Percentiles rank a stretch among this genome's conserved stretches.
Conservation (phyloP, 2,113 vertebrate genomes). For the Podarcis raffonei region DNA sequence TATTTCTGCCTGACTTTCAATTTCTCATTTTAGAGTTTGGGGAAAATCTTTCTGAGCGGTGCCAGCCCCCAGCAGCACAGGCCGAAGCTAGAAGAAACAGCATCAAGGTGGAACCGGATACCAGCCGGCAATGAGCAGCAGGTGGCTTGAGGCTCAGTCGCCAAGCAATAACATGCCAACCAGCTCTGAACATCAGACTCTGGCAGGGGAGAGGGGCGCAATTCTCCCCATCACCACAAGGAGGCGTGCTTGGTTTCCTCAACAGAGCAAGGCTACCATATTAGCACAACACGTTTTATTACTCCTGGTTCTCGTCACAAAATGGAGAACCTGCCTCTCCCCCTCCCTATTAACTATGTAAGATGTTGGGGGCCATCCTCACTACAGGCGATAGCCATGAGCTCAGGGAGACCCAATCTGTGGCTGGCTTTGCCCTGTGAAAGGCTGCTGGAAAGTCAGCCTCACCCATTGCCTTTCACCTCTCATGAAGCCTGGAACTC, state of each 20-base stretch:
- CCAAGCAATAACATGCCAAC: conserved; percentile 70
- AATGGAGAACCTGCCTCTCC: background rate
- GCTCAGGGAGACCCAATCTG: conserved; percentile 23
- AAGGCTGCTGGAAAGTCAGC: background rate
- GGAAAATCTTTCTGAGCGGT: conserved; percentile 80
- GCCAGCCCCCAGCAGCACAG: conserved; percentile 65
- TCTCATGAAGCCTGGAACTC: background rate
- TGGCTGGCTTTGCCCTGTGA: background rate
- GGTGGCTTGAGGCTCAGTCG: conserved; percentile 50
- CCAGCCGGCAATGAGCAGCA: conserved; percentile 79
- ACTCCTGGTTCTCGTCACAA: background rate
- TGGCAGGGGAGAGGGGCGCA: background rate
- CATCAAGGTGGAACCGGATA: conserved; percentile 86
- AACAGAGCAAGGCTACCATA: background rate
- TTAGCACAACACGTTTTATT: background rate
- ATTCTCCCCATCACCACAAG: background rate
- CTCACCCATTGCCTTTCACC: background rate
- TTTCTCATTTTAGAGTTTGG: conserved; percentile 81
- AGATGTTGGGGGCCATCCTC: background rate
- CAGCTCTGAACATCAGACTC: conserved; percentile 35
- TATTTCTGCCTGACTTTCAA: background rate
- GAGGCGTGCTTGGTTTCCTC: background rate
- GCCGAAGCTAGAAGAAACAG: conserved; percentile 80
- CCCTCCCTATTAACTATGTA: background rate
- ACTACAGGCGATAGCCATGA: background rate